Conservation (phyloP, 30 jellyfish, hydroid and myxozoan species). For the Catostylus mosaicus region DNA sequence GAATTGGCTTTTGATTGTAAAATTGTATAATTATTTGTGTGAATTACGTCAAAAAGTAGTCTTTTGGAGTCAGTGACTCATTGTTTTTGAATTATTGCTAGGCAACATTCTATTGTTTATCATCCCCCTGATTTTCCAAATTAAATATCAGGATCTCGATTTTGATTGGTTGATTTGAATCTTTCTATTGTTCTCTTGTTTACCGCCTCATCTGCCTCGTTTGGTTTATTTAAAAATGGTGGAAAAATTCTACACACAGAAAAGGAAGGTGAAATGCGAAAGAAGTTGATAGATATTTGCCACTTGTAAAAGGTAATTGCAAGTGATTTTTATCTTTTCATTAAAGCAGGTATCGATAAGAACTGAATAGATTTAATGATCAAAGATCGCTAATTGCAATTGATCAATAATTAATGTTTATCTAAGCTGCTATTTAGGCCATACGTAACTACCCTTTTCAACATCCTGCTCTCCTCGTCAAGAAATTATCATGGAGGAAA, state of each 20-base stretch:
- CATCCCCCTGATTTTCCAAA: neutral
- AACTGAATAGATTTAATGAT: neutral
- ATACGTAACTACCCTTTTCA: no score
- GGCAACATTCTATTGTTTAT: slow-evolving; percentile 13
- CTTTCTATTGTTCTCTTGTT: slow-evolving; percentile 38
- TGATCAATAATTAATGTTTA: neutral
- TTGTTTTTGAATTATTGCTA: slow-evolving; percentile 37
- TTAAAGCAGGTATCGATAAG: no score
- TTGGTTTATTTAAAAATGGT: slow-evolving; percentile 31
- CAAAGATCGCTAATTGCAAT: neutral
- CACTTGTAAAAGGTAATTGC: neutral
- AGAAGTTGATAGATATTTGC: neutral
- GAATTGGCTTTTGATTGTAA: no score
- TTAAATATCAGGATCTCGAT: neutral
- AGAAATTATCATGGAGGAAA: no score
- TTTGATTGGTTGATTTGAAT: slow-evolving; percentile 48
- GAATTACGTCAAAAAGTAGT: no score
- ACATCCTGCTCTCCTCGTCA: no score
- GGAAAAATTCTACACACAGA: neutral
- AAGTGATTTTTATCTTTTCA: neutral
- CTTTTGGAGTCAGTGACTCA: slow-evolving; percentile 35
- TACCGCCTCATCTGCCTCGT: slow-evolving; percentile 56
- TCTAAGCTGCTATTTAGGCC: no score
- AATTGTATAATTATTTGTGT: no score
- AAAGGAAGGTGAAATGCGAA: neutral